These are phyloP conservation scores for Etheostoma nigrum DNA, from an alignment of 2,797 vertebrate species.

Conservation along the genomic window DNA sequence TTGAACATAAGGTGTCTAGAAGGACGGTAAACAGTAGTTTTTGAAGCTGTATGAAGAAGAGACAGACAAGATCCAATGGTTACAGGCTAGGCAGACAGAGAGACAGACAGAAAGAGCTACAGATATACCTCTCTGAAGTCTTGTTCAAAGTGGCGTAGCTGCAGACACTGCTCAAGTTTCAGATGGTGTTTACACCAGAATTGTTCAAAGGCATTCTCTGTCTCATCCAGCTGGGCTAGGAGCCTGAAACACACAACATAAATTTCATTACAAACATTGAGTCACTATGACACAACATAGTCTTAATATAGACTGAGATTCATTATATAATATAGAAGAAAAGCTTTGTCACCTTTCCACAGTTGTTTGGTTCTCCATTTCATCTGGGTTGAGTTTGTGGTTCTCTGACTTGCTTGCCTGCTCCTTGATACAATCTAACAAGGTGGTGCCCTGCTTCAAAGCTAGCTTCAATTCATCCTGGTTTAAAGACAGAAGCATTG, in stretches of 20 bases:
- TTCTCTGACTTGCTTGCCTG: constrained; percentile 86
- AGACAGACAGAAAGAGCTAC: constrained; percentile 35
- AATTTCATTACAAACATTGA: constrained; percentile 17
- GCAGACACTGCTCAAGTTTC: constrained; percentile 93
- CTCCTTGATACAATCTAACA: constrained; percentile 91
- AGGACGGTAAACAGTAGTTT: neutral
- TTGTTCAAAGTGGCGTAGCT: constrained; percentile 94
- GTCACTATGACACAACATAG: neutral
- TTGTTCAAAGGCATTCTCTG: constrained; percentile 93
- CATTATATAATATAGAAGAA: neutral
- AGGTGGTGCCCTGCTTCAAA: constrained; percentile 91
- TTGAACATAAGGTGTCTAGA: neutral
- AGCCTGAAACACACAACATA: constrained; percentile 84
- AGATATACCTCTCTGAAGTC: constrained; percentile 90
- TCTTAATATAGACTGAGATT: too few species aligned
- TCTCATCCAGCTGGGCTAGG: constrained; percentile 93
- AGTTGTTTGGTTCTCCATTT: constrained; percentile 92
- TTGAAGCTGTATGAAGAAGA: neutral
- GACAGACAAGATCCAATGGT: neutral
- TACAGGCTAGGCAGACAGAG: constrained; percentile 23
- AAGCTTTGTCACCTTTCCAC: constrained; percentile 88
- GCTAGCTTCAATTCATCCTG: constrained; percentile 93
- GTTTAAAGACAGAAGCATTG: constrained; percentile 23
- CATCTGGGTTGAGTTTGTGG: constrained; percentile 89
- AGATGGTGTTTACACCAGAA: constrained; percentile 94